Base-by-base conservation (phyloP, 64 coral and sea anemone genomes). In the Porites australiensis region DNA sequence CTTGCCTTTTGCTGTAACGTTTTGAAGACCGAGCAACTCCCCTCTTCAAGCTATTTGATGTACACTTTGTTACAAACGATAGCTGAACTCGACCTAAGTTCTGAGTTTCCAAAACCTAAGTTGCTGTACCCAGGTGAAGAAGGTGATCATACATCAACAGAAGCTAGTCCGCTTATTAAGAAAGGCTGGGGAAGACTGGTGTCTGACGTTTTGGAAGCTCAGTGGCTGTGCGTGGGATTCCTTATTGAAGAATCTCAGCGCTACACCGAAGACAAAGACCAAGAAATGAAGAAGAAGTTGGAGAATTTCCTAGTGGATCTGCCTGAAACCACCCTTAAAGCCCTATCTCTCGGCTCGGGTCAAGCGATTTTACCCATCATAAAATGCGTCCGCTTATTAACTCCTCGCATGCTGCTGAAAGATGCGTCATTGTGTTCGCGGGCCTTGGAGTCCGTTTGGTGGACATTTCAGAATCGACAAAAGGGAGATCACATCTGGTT, bases 371-470 rank as follows among this genome's bases (percentile, higher is more conserved):
- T 94, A 37, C 90, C 92, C 58, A 74, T 87, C 58, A 77, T 98
- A 61, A 89, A 53, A 44, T 91, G 91, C 50, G 80, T 98, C 15
- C 89, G 64, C 47, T 45, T 98, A 11, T 68, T 98, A 18, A 86
- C 90, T 14, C 95, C 95, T 0, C 73, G 67, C 51, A 64, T 98
- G 79, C 75, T 91, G 19, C 44, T 69, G 23, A 11, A 12, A 9
- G 88, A 94, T 61, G 52, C 58, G 23, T 57, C 72, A 5, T 70
- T 52, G 44, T 98, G 95, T 59, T 27, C 54, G 13, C 92, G 64
- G 58, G n/a, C 84, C 13, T 70, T 98, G 13, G 77, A 94, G 74
- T 59, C 87, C n/a, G 92, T 94, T 14, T 98, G 92, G 92, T 71
- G 65, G 64, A 94, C 92, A 6, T 88, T 98, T 23, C 62, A 87